Evolutionary conservation across 2,113 vertebrate species (phyloP).

Genomic region (Agelaius tricolor): DNA sequence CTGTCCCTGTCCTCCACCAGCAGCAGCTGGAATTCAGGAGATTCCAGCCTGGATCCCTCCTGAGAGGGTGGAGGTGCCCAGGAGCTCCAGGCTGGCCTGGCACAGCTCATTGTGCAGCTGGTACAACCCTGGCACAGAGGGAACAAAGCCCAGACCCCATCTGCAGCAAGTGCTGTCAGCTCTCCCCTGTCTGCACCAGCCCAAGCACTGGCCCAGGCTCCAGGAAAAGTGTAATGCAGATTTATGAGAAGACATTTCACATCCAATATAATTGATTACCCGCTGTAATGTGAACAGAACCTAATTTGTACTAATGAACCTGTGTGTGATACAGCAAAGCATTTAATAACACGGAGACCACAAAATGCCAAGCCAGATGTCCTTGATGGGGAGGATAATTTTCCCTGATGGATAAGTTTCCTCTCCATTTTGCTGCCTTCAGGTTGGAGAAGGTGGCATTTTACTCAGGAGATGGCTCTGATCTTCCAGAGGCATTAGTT

Average conservation of each 20-base stretch:
- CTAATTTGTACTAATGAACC: constrained; percentile 63
- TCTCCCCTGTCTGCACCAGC: background rate
- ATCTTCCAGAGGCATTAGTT: background rate
- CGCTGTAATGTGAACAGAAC: constrained; percentile 31
- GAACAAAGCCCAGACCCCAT: background rate
- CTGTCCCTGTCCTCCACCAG: too few species aligned
- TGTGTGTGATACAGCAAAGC: constrained; percentile 19
- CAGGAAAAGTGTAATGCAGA: constrained; percentile 44
- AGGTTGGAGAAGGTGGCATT: constrained; percentile 24
- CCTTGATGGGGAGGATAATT: background rate
- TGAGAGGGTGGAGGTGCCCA: background rate
- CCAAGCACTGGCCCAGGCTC: background rate
- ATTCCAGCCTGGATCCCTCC: background rate
- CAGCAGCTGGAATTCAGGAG: background rate
- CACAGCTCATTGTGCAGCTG: background rate
- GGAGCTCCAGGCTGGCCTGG: background rate
- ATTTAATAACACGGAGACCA: background rate
- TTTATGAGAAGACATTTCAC: constrained; percentile 56
- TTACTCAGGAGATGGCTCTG: background rate
- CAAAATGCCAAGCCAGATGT: constrained; percentile 61
- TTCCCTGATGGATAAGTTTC: background rate
- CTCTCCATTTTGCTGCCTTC: background rate
- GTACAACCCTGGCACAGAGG: background rate
- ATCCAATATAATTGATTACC: constrained; percentile 65
- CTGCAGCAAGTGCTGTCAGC: background rate